Evolutionary conservation across 92 coral and sea anemone species (phyloP).

Genomic region (Palythoa grandiflora): DNA sequence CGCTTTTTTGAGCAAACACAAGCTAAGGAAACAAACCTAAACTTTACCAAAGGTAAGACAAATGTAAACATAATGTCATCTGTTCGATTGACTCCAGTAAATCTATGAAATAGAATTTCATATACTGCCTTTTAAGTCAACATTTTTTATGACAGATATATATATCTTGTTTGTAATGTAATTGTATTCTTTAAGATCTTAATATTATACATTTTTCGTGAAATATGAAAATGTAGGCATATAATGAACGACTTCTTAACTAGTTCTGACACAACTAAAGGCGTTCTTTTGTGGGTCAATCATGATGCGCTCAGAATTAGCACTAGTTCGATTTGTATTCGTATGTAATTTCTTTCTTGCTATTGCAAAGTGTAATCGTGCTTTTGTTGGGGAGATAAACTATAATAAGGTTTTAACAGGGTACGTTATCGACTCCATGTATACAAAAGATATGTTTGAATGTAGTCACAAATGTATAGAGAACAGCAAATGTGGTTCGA

Average conservation of each 20-base stretch:
- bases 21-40: not conserved
- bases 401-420: conserved; percentile 1
- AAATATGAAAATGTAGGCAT: not conserved
- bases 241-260: not conserved
- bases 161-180: not conserved
- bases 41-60: conserved; percentile 2
- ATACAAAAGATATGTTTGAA: not conserved
- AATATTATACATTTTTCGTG: not conserved
- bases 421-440: not conserved
- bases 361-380: not conserved
- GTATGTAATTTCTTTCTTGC: not conserved
- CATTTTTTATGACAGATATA: conserved; percentile 21
- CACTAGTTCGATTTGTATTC: not conserved
- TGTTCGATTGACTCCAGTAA: not conserved
- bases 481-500: conserved; percentile 13
- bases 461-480: conserved; percentile 32
- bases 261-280: not conserved
- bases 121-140: not conserved
- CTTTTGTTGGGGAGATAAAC: conserved; percentile 21
- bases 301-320: not conserved
- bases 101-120: not conserved
- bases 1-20: conserved; percentile 21
- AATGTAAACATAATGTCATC: not conserved
- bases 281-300: not conserved
- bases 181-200: not conserved